Conservation (phyloP, 1,140 invertebrate species). For the Aleiodes sp. region DNA sequence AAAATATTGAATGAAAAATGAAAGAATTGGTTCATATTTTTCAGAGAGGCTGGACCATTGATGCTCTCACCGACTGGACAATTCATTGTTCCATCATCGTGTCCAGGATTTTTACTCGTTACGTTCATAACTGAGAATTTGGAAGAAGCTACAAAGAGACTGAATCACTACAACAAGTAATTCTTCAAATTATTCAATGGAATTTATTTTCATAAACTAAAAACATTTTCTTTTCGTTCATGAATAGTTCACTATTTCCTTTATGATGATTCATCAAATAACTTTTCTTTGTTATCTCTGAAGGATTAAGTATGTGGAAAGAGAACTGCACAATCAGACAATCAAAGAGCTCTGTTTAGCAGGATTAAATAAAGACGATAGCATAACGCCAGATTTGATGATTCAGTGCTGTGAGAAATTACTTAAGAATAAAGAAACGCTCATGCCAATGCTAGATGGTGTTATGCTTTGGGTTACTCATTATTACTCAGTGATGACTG, state of each 20-base stretch:
- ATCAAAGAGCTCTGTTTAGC: constrained; percentile 73
- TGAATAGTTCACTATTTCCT: constrained; percentile 17
- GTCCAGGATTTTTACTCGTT: constrained; percentile 84
- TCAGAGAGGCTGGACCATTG: constrained; percentile 86
- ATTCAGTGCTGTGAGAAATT: constrained; percentile 82
- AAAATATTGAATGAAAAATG: not conserved
- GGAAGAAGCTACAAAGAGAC: constrained; percentile 74
- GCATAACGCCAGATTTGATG: constrained; percentile 89
- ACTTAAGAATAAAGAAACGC: constrained; percentile 65
- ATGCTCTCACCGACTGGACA: constrained; percentile 94
- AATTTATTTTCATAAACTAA: too few species aligned
- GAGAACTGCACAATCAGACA: constrained; percentile 74
- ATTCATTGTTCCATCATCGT: constrained; percentile 90
- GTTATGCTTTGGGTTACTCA: constrained; percentile 83
- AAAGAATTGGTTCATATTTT: too few species aligned
- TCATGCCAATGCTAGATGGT: constrained; percentile 62
- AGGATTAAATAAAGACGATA: constrained; percentile 86
- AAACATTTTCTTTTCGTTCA: constrained; percentile 18
- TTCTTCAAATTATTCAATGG: too few species aligned
- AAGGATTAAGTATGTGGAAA: constrained; percentile 82
- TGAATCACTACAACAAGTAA: constrained; percentile 81
- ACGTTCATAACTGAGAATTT: constrained; percentile 85
- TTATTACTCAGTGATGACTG: constrained; percentile 90
- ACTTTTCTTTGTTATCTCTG: constrained; percentile 50
- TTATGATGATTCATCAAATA: constrained; percentile 31